Base-by-base conservation (phyloP, 2,113 vertebrate genomes). In the Tragelaphus imberbis region DNA sequence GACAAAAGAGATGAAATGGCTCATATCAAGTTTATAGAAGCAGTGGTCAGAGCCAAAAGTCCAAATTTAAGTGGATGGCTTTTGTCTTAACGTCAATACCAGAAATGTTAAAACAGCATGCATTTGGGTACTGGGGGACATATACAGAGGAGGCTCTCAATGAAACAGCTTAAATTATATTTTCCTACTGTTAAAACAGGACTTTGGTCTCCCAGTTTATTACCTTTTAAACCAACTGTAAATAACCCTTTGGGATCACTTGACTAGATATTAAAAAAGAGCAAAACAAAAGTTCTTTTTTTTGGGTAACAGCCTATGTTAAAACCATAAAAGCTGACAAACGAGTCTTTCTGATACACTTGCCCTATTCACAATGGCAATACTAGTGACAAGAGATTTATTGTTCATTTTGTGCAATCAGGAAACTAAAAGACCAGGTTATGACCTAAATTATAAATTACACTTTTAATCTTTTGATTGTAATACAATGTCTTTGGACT, bases 371-470 rank as follows among this genome's bases (percentile, higher is more conserved):
- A 96, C 28, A 63, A 79, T 19, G 28, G 36, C 63, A 89, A 10
- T 77, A 77, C 53, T 65, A 94, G 68, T 92, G 11, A 92, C 59
- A 90, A 93, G 55, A 75, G 75, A 96, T 30, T 94, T 88, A 94
- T 65, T 97, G 86, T 68, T 97, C 77, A 79, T 87, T 97, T 53
- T 77, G 25, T 75, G 53, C 49, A 91, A 92, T 51, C 47, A 96
- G 71, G 75, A 97, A 97, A 92, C 56, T 84, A 90, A 88, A 95
- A 86, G 65, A 79, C n/a, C 61, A 93, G 16, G 61, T 55, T 90
- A 17, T 30, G 14, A 93, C 61, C 55, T 95, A 96, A 96, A 79
- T 77, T 53, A 56, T n/a, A 56, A 55, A 84, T 36, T 36, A 93
- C 27, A 94, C 7, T 93, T 91, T 77, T 58, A 96, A 84, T 81